Evolutionary conservation across 2,888 invertebrate species (phyloP), one percentile per base, ranked within the genome.

Genomic region (Rhodophaea formosa): DNA sequence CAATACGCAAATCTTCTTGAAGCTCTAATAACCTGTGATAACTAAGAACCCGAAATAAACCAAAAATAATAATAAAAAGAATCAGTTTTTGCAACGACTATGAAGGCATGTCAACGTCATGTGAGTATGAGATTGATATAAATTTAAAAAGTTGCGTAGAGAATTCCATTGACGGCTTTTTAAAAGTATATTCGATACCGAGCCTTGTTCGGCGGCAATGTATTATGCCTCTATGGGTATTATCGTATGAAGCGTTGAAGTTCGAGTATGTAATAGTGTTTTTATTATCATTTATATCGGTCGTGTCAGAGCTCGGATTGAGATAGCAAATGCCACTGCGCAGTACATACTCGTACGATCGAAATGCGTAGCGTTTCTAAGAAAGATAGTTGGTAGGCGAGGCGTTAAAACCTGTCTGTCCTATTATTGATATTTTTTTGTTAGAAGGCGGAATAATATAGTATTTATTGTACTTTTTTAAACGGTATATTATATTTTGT

Each of bases 251-350:
- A 65, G 65, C 69, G 72, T 68, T 54, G 59, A 62, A 65, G 62
- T 68, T 70, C 65, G 69, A 68, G 69, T 58, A 60, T 67, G 62
- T 71, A 66, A 71, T 79, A 77, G 79, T 78, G 71, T 71, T 79
- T 72, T 82, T 82, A 82, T 82, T 82, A 84, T 86, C 79, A 76
- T 82, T 81, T 81, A 79, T 82, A 86, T 86, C 80, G 75, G 75
- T 72, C 73, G 74, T 74, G 80, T 79, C 79, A 80, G 75, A 74
- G 75, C 66, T 68, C 68, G 77, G 77, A 79, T 77, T 78, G 74
- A 80, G 85, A 86, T 86, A 86, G 80, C 77, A 71, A 64, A 62
- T 79, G 77, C 74, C 77, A 82, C 84, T 88, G 84, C 89, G 88
- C 82, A 88, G 77, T 88, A 82, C 39, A 35, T 12, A 12, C 39